These are phyloP conservation scores for Oryzaephilus surinamensis DNA, from an alignment of 1,140 invertebrate genomes.

Conservation along the genomic window DNA sequence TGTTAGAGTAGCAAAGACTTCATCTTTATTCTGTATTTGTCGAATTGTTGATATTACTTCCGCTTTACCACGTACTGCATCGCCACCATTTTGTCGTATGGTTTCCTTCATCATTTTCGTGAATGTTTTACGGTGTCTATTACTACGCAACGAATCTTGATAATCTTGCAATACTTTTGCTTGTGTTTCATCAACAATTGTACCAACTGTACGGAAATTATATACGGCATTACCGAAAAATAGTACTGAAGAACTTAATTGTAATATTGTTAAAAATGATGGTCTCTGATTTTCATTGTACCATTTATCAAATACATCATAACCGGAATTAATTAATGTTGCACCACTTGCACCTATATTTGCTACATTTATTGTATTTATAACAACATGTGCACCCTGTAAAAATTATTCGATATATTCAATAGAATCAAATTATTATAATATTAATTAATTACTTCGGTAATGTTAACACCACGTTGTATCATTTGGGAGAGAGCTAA, in stretches of 20 bases:
- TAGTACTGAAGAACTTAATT: constrained; percentile 33
- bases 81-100: constrained; percentile 16
- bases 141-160: constrained; percentile 26
- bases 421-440: too few species aligned
- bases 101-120: constrained; percentile 26
- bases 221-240: constrained; percentile 36
- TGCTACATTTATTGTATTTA: constrained; percentile 25
- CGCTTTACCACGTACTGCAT: constrained; percentile 19
- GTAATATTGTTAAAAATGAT: constrained; percentile 27
- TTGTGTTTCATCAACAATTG: constrained; percentile 34
- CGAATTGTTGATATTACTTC: constrained; percentile 29
- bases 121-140: constrained; percentile 32
- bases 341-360: constrained; percentile 23
- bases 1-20: constrained; percentile 28
- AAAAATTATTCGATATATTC: too few species aligned
- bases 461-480: constrained; percentile 19
- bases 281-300: constrained; percentile 18
- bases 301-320: constrained; percentile 24
- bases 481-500: constrained; percentile 17
- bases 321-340: constrained; percentile 24
- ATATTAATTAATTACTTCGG: constrained; percentile 16
- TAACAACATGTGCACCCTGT: constrained; percentile 17
- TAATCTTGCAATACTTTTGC: constrained; percentile 18
- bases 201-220: constrained; percentile 28
- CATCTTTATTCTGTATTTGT: constrained; percentile 25